Base-by-base conservation (phyloP, 2,888 invertebrate genomes). In the Phyllotreta striolata region DNA sequence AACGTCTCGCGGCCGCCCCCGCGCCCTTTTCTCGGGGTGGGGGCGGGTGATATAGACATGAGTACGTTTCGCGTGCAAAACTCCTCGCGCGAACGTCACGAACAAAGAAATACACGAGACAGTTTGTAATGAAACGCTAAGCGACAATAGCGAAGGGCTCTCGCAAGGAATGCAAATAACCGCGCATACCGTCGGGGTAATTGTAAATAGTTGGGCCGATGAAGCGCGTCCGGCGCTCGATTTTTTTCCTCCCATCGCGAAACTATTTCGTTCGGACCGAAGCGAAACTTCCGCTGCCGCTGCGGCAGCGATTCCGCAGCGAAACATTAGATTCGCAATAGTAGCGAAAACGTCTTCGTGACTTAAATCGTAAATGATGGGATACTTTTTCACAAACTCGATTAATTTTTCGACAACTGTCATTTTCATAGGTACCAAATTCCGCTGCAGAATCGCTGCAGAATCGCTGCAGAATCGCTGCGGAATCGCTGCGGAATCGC, bases 191-290 rank as follows among this genome's bases (percentile, higher is more conserved):
- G 71, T 4, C 66, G 73, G 77, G 76, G 79, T 78, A 80, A 79
- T 80, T 79, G 77, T 75, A 76, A 80, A 81, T 81, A 78, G 79
- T 78, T 79, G 72, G 72, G 75, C 75, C 80, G 80, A 81, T 81
- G 80, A 80, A 80, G 79, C 77, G 79, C 77, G 80, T 79, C 80
- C n/a, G n/a, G n/a, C n/a, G n/a, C n/a, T n/a, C 79, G 77, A 77
- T 72, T 66, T 68, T 74, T 76, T 74, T 75, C 73, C 75, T 72
- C 72, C 72, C 73, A 75, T 75, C 75, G 75, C 70, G 73, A 72
- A 75, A 77, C 73, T 76, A 75, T 77, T 76, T 67, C 71, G 62
- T 74, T 71, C 74, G 76, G 74, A 75, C n/a, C n/a, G n/a, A n/a
- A n/a, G n/a, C n/a, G n/a, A n/a, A n/a, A n/a, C n/a, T n/a, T n/a